These are phyloP conservation scores for Caenorhabditis sp. DNA, from an alignment of 2,888 invertebrate species.

Conservation along the genomic window DNA sequence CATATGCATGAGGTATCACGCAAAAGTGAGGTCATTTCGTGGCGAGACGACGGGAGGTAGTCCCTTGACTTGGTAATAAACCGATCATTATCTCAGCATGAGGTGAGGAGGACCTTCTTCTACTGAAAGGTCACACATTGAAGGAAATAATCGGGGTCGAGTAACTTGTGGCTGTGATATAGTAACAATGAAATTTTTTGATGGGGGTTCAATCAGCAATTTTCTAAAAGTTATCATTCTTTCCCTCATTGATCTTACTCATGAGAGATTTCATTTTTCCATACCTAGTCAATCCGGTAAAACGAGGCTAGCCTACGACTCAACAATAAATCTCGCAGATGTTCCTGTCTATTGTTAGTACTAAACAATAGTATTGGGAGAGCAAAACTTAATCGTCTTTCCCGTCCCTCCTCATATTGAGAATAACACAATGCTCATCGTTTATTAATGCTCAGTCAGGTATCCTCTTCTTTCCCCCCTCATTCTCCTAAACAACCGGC, in stretches of 20 bases:
- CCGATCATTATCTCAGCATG: slow-evolving; percentile 57
- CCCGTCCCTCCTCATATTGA: neutral
- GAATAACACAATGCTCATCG: slow-evolving; percentile 29
- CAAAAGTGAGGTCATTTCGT: slow-evolving; percentile 41
- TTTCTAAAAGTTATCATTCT: too few relatives aligned
- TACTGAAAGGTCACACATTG: neutral
- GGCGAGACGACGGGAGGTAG: neutral
- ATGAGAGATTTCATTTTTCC: neutral
- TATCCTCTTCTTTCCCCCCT: slow-evolving; percentile 6
- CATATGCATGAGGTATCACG: slow-evolving; percentile 55
- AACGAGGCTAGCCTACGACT: too few relatives aligned
- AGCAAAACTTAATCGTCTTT: slow-evolving; percentile 38
- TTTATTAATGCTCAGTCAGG: slow-evolving; percentile 48
- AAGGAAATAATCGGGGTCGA: too few relatives aligned
- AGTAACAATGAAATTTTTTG: neutral
- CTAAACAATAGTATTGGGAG: slow-evolving; percentile 17
- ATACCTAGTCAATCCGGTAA: neutral
- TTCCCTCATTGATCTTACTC: too few relatives aligned
- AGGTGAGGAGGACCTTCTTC: slow-evolving; percentile 1
- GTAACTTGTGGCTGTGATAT: too few relatives aligned
- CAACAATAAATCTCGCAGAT: slow-evolving; percentile 35
- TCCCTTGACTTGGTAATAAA: slow-evolving; percentile 42
- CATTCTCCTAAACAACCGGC: neutral
- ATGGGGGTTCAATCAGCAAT: too few relatives aligned
- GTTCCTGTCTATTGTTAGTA: slow-evolving; percentile 24